Evolutionary conservation across 2,888 invertebrate species (phyloP).

Genomic region (Eueremaeus valkanovi): DNA sequence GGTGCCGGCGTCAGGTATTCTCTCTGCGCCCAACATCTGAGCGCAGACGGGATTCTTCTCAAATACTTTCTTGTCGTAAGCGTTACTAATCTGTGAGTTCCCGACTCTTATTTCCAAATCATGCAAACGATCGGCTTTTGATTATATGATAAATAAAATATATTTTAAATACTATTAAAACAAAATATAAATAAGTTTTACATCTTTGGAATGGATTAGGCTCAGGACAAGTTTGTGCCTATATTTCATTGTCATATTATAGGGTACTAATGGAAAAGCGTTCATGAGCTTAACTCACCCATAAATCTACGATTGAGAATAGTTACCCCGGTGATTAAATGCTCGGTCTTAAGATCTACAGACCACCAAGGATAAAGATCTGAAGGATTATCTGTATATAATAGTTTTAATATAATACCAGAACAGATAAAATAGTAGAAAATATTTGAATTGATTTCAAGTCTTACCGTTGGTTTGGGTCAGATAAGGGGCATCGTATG

Average conservation of each 20-base stretch:
- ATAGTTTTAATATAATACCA: constrained; percentile 38
- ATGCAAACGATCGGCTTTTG: constrained; percentile 45
- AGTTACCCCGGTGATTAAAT: constrained; percentile 44
- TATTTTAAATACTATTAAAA: not conserved
- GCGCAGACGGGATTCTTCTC: constrained; percentile 44
- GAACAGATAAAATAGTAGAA: not conserved
- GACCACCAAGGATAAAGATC: constrained; percentile 47
- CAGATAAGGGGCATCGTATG: constrained; percentile 35
- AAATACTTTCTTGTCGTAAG: constrained; percentile 43
- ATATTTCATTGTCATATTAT: no score
- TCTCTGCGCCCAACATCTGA: constrained; percentile 43
- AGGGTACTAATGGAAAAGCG: no score
- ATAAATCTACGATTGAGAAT: constrained; percentile 46
- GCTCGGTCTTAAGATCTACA: constrained; percentile 45
- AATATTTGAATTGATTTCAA: not conserved
- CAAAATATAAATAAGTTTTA: not conserved
- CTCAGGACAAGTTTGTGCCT: no score
- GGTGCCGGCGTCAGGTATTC: constrained; percentile 43
- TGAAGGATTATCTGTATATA: constrained; percentile 42
- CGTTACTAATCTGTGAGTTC: constrained; percentile 42
- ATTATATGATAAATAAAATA: not conserved
- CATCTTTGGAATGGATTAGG: no score
- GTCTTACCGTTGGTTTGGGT: not conserved
- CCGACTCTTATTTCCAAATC: constrained; percentile 46
- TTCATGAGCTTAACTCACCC: constrained; percentile 43